Evolutionary conservation across 1,140 invertebrate species (phyloP).

Genomic region (Apocrypta bakeri): DNA sequence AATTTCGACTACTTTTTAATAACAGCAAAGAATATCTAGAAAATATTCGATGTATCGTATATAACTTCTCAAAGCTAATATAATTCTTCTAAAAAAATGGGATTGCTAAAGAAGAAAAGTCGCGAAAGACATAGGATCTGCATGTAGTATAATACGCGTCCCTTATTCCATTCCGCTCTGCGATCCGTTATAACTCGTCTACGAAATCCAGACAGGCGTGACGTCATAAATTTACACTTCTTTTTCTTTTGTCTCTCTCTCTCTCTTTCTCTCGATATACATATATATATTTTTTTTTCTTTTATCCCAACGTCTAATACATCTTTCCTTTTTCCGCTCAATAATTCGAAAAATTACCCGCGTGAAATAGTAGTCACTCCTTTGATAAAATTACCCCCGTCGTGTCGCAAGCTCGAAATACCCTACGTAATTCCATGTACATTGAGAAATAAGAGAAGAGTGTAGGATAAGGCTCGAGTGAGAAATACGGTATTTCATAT

Average conservation of each 20-base stretch:
- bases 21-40: too few relatives aligned
- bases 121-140: not conserved
- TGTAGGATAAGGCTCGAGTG: too few relatives aligned
- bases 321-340: constrained; percentile 33
- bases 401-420: too few relatives aligned
- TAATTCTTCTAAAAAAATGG: too few relatives aligned
- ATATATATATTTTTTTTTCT: too few relatives aligned
- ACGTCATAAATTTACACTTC: constrained; percentile 52
- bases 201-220: constrained; percentile 36
- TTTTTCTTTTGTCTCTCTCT: not conserved
- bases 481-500: not conserved
- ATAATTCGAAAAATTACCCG: constrained; percentile 54
- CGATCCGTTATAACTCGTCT: constrained; percentile 50
- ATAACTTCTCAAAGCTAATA: too few relatives aligned
- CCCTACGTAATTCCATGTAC: too few relatives aligned
- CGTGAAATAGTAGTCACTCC: constrained; percentile 42
- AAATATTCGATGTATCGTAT: too few relatives aligned
- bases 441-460: too few relatives aligned
- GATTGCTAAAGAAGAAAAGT: not conserved
- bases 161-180: constrained; percentile 17
- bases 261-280: too few relatives aligned
- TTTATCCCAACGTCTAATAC: not conserved
- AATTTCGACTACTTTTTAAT: too few relatives aligned
- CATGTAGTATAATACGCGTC: not conserved
- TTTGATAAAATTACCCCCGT: too few relatives aligned